phyloP scores from a whole-genome alignment of 2,113 vertebrate genomes.

The Apistogramma diplotaenia region DNA sequence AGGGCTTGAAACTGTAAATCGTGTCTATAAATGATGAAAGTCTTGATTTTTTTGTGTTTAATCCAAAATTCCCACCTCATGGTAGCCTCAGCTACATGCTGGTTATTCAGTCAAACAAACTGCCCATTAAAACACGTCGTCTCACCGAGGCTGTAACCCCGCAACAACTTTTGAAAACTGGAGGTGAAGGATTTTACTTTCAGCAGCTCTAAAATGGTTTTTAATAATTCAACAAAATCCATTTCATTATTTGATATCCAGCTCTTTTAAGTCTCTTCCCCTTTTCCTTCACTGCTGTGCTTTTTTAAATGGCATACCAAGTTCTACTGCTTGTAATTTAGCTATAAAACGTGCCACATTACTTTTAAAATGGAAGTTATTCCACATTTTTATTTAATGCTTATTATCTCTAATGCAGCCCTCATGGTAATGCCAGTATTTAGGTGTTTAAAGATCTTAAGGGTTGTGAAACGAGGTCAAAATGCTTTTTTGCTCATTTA shows the following conservation, averaged over 20 bases:
- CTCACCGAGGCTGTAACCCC: not conserved
- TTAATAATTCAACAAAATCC: slow-evolving; percentile 23
- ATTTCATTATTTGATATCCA: slow-evolving; percentile 21
- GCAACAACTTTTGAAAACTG: slow-evolving; percentile 17
- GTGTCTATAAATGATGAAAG: not conserved
- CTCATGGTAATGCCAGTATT: not conserved
- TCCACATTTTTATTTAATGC: not conserved
- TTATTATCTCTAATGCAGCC: not conserved
- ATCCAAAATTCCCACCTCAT: not conserved
- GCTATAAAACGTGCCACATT: not conserved
- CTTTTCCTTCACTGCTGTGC: not conserved
- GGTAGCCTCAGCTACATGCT: not conserved
- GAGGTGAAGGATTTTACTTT: slow-evolving; percentile 18
- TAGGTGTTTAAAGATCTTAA: not conserved
- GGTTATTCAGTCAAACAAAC: slow-evolving; percentile 24
- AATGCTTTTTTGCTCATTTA: not conserved
- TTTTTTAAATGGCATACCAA: not conserved
- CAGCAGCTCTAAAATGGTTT: not conserved
- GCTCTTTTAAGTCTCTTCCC: not conserved
- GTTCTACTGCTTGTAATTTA: not conserved
- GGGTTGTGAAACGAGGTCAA: not conserved
- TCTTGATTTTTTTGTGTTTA: not conserved
- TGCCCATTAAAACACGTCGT: not conserved
- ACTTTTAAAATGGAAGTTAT: not conserved
- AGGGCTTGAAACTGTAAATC: not conserved